These are phyloP conservation scores for Laothoe populi DNA, from an alignment of 2,888 invertebrate genomes.

Conservation along the genomic window DNA sequence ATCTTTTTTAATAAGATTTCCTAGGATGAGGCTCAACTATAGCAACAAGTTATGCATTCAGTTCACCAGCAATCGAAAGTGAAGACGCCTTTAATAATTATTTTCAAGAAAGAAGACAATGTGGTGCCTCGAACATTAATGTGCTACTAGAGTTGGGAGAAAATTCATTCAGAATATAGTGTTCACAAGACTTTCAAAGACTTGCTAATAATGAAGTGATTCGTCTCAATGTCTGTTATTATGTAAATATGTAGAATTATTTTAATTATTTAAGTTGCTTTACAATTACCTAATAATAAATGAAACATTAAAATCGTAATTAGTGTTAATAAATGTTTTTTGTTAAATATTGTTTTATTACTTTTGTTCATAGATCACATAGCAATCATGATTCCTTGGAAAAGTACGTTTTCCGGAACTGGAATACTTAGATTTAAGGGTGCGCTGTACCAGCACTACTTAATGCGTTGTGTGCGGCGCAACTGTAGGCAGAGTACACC, in stretches of 20 bases:
- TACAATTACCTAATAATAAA: conserved; percentile 35
- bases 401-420: too few relatives aligned
- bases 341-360: conserved; percentile 33
- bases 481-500: too few relatives aligned
- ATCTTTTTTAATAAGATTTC: conserved; percentile 70
- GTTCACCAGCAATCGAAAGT: conserved; percentile 51
- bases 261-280: conserved; percentile 38
- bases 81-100: conserved; percentile 20
- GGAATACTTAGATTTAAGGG: too few relatives aligned
- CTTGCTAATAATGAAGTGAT: conserved; percentile 27
- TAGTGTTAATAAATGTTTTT: conserved; percentile 48
- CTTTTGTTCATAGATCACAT: conserved; percentile 5
- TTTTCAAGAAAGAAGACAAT: conserved; percentile 31
- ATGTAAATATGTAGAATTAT: conserved; percentile 52
- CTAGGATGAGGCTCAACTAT: conserved; percentile 66
- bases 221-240: conserved; percentile 40
- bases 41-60: conserved; percentile 51
- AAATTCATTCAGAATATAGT: conserved; percentile 43
- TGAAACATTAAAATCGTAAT: conserved; percentile 38
- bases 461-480: too few relatives aligned
- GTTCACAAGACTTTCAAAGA: conserved; percentile 42
- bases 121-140: conserved; percentile 27
- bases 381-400: too few relatives aligned
- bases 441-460: too few relatives aligned
- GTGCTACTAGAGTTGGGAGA: conserved; percentile 37